phyloP scores from a whole-genome alignment of 2,113 vertebrate genomes.

The Oncorhynchus clarkii region DNA sequence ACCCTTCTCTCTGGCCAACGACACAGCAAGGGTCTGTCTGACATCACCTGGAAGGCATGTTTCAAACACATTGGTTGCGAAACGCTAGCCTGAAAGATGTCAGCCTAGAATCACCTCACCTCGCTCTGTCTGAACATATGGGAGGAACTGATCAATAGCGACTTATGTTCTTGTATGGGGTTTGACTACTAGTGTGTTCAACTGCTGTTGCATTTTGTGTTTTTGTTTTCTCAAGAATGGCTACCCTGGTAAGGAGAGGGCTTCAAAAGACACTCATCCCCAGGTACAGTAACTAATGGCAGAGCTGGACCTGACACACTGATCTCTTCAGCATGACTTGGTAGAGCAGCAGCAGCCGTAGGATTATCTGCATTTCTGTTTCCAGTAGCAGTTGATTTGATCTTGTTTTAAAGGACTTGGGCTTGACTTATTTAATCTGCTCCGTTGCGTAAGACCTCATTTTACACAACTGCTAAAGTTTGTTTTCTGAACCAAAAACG shows the following conservation, averaged over 20 bases:
- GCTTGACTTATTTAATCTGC: slow-evolving; percentile 1
- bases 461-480: too few relatives aligned
- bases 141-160: slow-evolving; percentile 8
- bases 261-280: slow-evolving; percentile 73
- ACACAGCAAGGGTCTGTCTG: slow-evolving; percentile 42
- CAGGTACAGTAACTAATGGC: slow-evolving; percentile 67
- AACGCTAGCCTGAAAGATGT: slow-evolving; percentile 22
- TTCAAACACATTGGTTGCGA: slow-evolving; percentile 28
- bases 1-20: slow-evolving; percentile 39
- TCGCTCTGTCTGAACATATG: neutral
- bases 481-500: neutral
- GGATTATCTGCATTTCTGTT: neutral
- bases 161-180: neutral
- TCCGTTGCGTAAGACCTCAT: neutral
- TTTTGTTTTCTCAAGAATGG: slow-evolving; percentile 78
- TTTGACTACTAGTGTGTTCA: neutral
- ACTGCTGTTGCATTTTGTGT: slow-evolving; percentile 56
- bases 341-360: neutral
- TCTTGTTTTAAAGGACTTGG: slow-evolving; percentile 10
- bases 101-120: slow-evolving; percentile 8
- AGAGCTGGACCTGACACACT: slow-evolving; percentile 23
- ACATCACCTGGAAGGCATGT: slow-evolving; percentile 42
- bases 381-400: neutral
- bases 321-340: slow-evolving; percentile 13
- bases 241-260: slow-evolving; percentile 76